Conservation (phyloP, 2,113 vertebrate genomes). For the Ginglymostoma cirratum region DNA sequence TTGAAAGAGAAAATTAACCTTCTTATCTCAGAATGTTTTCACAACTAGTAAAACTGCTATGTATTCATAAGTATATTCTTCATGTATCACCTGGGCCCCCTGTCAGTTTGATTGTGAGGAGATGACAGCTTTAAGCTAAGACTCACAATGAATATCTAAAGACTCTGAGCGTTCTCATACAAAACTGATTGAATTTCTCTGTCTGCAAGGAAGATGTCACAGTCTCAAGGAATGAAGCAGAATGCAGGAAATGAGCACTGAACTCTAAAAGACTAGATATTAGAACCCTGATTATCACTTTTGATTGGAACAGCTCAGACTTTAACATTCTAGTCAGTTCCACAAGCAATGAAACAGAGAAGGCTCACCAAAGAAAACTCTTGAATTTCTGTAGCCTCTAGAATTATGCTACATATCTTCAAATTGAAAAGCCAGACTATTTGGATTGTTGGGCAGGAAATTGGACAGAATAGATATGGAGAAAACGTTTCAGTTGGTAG, state of each 20-base stretch:
- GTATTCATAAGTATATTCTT: neutral
- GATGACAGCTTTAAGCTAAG: neutral
- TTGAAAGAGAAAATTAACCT: neutral
- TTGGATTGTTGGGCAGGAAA: too few species aligned
- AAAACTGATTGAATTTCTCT: neutral
- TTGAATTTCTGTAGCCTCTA: too few species aligned
- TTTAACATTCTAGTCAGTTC: neutral
- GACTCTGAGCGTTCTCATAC: neutral
- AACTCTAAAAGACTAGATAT: neutral
- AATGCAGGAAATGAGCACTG: neutral
- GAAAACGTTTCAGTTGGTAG: too few species aligned
- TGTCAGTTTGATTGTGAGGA: neutral
- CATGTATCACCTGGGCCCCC: neutral
- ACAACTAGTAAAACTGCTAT: neutral
- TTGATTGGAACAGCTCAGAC: neutral
- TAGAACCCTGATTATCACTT: neutral
- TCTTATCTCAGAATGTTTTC: neutral
- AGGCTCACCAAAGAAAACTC: too few species aligned
- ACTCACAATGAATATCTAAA: neutral
- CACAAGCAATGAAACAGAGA: neutral
- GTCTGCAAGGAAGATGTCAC: neutral
- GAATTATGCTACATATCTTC: too few species aligned
- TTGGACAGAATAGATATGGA: too few species aligned
- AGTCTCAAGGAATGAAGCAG: neutral
- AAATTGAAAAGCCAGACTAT: too few species aligned